Evolutionary conservation across 2,113 vertebrate species (phyloP).

Genomic region (Marcusenius ussheri): DNA sequence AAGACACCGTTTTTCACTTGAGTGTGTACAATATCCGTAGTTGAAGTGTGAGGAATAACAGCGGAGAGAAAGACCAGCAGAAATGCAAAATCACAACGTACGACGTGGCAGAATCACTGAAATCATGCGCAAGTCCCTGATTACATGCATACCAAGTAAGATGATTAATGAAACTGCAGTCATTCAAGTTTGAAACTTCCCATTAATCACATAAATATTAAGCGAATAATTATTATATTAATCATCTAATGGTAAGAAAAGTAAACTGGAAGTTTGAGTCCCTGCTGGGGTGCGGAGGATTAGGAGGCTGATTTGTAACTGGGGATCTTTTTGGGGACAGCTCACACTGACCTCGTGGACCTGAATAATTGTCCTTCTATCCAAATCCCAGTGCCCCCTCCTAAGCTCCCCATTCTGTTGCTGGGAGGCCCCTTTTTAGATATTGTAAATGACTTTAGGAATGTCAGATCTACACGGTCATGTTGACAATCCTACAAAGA

Average conservation of each 20-base stretch:
- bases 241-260: neutral
- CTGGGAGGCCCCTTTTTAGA: neutral
- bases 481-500: neutral
- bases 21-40: neutral
- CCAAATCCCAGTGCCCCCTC: conserved; percentile 2
- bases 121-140: neutral
- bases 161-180: neutral
- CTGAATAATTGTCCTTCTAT: neutral
- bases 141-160: neutral
- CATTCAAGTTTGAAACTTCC: neutral
- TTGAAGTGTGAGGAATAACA: neutral
- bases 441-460: neutral
- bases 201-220: neutral
- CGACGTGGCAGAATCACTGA: neutral
- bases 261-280: neutral
- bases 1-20: neutral
- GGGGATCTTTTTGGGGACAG: neutral
- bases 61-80: neutral
- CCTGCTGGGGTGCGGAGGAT: neutral
- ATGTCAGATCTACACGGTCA: neutral
- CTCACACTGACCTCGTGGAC: neutral
- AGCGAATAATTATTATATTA: neutral
- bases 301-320: neutral
- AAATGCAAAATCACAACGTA: neutral
- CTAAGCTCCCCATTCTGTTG: neutral